phyloP scores from a whole-genome alignment of 1,140 invertebrate species.

The Pogonomyrmex californicus region DNA sequence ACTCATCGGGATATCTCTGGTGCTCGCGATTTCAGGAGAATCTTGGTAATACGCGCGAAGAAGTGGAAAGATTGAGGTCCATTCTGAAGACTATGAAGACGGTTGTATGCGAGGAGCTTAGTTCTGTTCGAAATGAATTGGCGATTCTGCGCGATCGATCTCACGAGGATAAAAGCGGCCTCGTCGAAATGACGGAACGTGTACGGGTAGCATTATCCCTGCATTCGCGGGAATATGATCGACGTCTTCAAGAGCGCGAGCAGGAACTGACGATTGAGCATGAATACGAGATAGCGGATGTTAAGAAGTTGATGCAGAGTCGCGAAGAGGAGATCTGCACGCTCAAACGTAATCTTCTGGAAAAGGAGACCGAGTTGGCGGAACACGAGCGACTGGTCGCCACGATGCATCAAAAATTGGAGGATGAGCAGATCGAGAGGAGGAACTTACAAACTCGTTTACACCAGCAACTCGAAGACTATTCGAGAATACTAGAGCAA shows the following conservation, averaged over 20 bases:
- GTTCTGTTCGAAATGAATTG: slow-evolving; percentile 89
- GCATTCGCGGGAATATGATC: slow-evolving; percentile 86
- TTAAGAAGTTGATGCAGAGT: slow-evolving; percentile 87
- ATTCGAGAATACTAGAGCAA: slow-evolving; percentile 76
- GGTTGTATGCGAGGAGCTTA: slow-evolving; percentile 85
- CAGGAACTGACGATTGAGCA: slow-evolving; percentile 89
- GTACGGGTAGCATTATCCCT: slow-evolving; percentile 87
- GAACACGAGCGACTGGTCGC: slow-evolving; percentile 80
- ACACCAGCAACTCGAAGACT: slow-evolving; percentile 79
- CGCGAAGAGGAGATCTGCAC: slow-evolving; percentile 88
- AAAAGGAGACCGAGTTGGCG: slow-evolving; percentile 79
- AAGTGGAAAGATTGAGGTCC: slow-evolving; percentile 83
- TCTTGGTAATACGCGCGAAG: slow-evolving; percentile 83
- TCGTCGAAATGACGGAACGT: slow-evolving; percentile 87
- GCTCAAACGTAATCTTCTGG: slow-evolving; percentile 79
- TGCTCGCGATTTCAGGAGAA: slow-evolving; percentile 83
- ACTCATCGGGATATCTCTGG: slow-evolving; percentile 21
- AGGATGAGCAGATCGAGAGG: slow-evolving; percentile 81
- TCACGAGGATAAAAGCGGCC: slow-evolving; percentile 85
- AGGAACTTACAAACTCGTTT: slow-evolving; percentile 76
- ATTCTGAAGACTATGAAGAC: slow-evolving; percentile 80
- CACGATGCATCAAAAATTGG: slow-evolving; percentile 83
- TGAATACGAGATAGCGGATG: slow-evolving; percentile 89
- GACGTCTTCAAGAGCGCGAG: slow-evolving; percentile 88
- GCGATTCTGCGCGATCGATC: slow-evolving; percentile 87